These are phyloP conservation scores for Aphelenchoides fujianensis DNA, from an alignment of 1,140 invertebrate genomes.

Conservation along the genomic window DNA sequence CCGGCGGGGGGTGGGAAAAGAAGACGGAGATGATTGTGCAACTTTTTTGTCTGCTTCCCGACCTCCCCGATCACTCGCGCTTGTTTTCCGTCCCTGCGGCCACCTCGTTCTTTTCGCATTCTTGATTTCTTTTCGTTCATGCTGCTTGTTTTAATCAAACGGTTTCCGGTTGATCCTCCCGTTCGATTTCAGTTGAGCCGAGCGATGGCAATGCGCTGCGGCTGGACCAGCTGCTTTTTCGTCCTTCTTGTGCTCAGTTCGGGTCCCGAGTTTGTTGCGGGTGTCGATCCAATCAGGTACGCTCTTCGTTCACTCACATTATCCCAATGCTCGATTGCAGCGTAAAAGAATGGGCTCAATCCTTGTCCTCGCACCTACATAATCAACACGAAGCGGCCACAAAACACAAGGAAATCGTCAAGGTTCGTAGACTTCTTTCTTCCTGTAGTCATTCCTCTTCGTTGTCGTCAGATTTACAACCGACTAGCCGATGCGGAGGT, in stretches of 20 bases:
- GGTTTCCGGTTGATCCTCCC: background rate
- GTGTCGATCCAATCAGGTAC: background rate
- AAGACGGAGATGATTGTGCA: constrained; percentile 1
- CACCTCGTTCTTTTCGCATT: no score
- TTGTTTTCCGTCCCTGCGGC: no score
- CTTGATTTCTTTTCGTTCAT: no score
- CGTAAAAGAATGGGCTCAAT: constrained; percentile 78
- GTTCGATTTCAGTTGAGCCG: background rate
- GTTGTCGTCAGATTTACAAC: constrained; percentile 41
- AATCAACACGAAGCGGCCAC: constrained; percentile 49
- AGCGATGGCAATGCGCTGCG: background rate
- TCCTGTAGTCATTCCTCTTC: no score
- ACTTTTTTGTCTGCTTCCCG: constrained; percentile 6
- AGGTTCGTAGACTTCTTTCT: no score
- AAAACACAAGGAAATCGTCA: constrained; percentile 46
- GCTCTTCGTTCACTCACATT: no score
- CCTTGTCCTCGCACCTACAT: constrained; percentile 39
- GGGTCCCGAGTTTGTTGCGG: background rate
- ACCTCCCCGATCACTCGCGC: no score
- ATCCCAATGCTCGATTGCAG: no score
- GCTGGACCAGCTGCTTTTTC: background rate
- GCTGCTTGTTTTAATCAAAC: no score
- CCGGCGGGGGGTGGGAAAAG: no score
- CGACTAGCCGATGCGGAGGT: constrained; percentile 50
- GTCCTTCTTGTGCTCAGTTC: background rate